Conservation (phyloP, 1,140 invertebrate genomes). For the Meloidogyne exigua region DNA sequence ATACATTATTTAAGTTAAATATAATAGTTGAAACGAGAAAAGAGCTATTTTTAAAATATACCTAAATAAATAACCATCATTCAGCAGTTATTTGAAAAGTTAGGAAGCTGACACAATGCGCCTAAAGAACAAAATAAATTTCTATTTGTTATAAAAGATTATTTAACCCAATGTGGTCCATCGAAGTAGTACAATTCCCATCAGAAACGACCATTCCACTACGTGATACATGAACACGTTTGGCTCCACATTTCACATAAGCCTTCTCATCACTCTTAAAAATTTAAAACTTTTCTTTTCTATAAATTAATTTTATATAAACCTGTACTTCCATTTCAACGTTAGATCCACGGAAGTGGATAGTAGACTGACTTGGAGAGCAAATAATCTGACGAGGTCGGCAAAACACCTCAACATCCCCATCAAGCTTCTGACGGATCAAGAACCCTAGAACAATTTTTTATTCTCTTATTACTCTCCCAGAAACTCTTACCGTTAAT, state of each 20-base stretch:
- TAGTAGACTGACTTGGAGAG: constrained; percentile 10
- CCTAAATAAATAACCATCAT: background rate
- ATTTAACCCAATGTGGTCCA: constrained; percentile 38
- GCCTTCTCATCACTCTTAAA: constrained; percentile 36
- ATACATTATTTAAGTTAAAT: background rate
- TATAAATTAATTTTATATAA: background rate
- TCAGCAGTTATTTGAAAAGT: background rate
- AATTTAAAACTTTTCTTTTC: too few species aligned
- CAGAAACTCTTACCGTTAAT: constrained; percentile 19
- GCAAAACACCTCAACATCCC: constrained; percentile 27
- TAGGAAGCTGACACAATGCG: constrained; percentile 37
- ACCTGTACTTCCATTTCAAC: constrained; percentile 39
- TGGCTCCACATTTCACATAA: constrained; percentile 31
- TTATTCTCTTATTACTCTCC: background rate
- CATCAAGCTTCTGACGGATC: constrained; percentile 33
- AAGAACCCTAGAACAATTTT: constrained; percentile 14
- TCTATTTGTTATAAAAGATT: too few species aligned
- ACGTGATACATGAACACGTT: constrained; percentile 36
- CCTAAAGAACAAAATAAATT: background rate
- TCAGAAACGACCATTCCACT: constrained; percentile 39
- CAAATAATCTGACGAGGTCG: constrained; percentile 31
- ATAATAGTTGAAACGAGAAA: background rate
- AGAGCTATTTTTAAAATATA: background rate
- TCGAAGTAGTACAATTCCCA: constrained; percentile 35
- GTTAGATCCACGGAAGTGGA: constrained; percentile 20